A percentile compares a stretch with the other conserved stretches of the same genome.
Evolutionary conservation across 2,113 vertebrate species (phyloP).

Genomic region (Tricholaema leucomelas): DNA sequence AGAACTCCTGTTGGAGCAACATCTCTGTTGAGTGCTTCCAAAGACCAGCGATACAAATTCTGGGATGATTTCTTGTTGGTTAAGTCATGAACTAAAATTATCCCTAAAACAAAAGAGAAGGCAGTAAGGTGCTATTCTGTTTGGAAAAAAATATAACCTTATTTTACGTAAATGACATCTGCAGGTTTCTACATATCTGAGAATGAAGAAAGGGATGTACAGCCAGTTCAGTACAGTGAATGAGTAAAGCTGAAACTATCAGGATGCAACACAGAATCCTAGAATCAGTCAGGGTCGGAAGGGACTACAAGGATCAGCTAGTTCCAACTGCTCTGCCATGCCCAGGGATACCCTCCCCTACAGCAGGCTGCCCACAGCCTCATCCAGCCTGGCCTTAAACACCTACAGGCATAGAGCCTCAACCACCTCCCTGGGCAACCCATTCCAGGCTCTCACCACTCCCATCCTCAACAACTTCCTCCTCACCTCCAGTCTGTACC

Average conservation of each 20-base stretch:
- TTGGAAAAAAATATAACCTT: not conserved
- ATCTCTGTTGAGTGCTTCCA: constrained; percentile 93
- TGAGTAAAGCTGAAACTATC: not conserved
- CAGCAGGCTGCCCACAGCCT: no score
- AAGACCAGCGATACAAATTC: constrained; percentile 94
- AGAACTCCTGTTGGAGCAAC: constrained; percentile 91
- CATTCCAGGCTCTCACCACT: no score
- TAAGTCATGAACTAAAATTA: constrained; percentile 96
- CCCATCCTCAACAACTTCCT: no score
- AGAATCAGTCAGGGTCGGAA: no score
- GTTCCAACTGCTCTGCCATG: no score
- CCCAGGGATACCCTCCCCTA: no score
- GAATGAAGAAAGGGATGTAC: not conserved
- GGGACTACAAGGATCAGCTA: no score
- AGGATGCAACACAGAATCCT: not conserved
- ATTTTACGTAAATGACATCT: not conserved
- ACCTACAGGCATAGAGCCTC: no score
- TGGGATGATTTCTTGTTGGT: constrained; percentile 99
- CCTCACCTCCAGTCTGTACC: no score
- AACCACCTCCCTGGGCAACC: no score
- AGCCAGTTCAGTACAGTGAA: not conserved
- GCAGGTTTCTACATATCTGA: not conserved
- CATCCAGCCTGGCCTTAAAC: no score
- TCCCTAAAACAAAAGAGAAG: constrained; percentile 78
- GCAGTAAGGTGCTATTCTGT: constrained; percentile 6